Evolutionary conservation across 2,113 vertebrate species (phyloP), one percentile per base, ranked within the genome.

Genomic region (Urocitellus parryii): DNA sequence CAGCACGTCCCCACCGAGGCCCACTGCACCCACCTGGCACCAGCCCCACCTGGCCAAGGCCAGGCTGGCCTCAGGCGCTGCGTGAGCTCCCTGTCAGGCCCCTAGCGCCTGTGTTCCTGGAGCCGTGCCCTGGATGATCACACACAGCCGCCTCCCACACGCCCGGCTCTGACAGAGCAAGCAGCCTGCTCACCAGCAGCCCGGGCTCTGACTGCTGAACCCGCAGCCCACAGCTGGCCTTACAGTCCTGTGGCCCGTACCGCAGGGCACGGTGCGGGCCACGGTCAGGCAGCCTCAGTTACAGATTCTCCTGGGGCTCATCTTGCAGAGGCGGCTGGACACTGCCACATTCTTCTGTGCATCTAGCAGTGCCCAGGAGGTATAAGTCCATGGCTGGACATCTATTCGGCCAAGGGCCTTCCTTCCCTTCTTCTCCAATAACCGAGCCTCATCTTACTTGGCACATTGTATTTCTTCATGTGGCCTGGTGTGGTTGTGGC

Each of bases 41-140:
- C 67, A n/a, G 67, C 67, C n/a, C 34, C 3, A n/a, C 34, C 14
- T n/a, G 65, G 42, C 58, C 13, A 1, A 58, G 68, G 20, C 53
- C 7, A 1, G 32, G 17, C 1, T 4, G 7, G 42, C 68, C 16
- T 5, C n/a, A 11, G 25, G 39, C 22, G 16, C 39, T 4, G 2
- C 0, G 1, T 2, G 8, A 32, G 37, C 27, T 32, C 56, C 2
- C 18, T 29, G 84, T 29, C 87, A 82, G 3, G 25, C 79, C 98
- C 98, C 97, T 97, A 98, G 98, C 98, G 96, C 84, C 86, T 24
- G 97, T 97, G 96, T 97, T 98, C 97, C 95, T 81, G 42, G 93
- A 95, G 96, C 98, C 96, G 97, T 97, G 98, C 96, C 18, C 77
- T 37, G 18, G 37, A 39, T 11, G 22, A 16, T 4, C 97, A 96